Conservation (phyloP, 2,797 vertebrate genomes). For the Alfaro cultratus region DNA sequence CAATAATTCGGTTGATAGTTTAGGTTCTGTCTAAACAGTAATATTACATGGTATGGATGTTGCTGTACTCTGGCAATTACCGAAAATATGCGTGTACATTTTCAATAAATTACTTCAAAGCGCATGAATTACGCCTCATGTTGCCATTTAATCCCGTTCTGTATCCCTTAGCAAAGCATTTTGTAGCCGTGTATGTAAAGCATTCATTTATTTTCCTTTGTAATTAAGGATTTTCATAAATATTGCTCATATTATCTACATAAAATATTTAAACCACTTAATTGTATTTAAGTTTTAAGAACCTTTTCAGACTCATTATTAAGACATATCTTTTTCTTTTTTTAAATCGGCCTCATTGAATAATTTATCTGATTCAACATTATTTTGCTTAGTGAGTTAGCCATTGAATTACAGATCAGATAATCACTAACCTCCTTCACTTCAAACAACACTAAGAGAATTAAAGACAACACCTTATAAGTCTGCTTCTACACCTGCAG, state of each 20-base stretch:
- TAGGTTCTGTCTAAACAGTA: not conserved
- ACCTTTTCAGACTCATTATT: not conserved
- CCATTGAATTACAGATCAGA: not conserved
- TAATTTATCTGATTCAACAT: not conserved
- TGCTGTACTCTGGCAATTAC: not conserved
- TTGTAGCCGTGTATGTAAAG: not conserved
- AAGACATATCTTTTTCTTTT: not conserved
- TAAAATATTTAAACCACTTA: not conserved
- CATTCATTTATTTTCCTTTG: not conserved
- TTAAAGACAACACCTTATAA: no score
- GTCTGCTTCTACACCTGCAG: no score
- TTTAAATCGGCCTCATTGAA: not conserved
- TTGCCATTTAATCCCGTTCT: not conserved
- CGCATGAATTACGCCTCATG: not conserved
- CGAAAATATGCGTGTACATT: not conserved
- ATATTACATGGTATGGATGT: not conserved
- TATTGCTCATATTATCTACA: not conserved
- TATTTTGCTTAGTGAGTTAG: not conserved
- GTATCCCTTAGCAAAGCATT: not conserved
- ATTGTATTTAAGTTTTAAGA: not conserved
- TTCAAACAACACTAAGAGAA: no score
- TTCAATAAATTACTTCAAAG: not conserved
- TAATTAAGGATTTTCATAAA: not conserved
- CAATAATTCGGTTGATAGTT: not conserved
- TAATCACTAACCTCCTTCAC: no score